Base-by-base conservation (phyloP, 2,113 vertebrate species). In the Notothenia rossii region DNA sequence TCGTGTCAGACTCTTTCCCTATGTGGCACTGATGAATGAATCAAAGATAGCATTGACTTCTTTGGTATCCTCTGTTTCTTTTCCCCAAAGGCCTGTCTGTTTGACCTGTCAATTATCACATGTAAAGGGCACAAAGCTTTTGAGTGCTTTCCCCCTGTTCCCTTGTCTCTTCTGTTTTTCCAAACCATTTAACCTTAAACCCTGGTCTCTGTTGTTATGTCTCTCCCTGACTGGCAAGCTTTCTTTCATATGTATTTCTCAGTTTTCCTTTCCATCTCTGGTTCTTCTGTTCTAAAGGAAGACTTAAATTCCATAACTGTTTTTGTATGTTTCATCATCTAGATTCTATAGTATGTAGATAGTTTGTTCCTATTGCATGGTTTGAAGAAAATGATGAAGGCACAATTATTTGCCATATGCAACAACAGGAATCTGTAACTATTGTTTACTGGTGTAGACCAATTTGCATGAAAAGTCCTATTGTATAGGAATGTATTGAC, bases 101-200 rank as follows among this genome's bases (percentile, higher is more conserved):
- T 79, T 80, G 81, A 86, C 82, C 88, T 84, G 81, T 83, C 77
- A 80, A 77, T 80, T 77, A 85, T 85, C 84, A 85, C 59, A 81
- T 87, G 86, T 80, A 74, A 78, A 81, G 72, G 69, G 48, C 51
- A 74, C 79, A 83, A 84, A 77, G 70, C 81, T 58, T 81, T 60
- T 64, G 46, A 84, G 72, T 73, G 73, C 74, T 54, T 72, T 75
- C 43, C n/a, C 20, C 40, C 67, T 33, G 40, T 65, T 59, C 53
- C 51, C 36, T 72, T 60, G 61, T 83, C 54, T 72, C 67, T 75
- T 83, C 82, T 3, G 0, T 76, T 74, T 40, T 87, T 81, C 58
- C 60, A 67, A 86, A 73, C 60, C 67, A 72, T 86, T 89, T 90
- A 77, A 29, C 66, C 45, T 81, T 55, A 72, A 81, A 77, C 18